Conservation (phyloP, 2,797 vertebrate species). For the Pteronotus mesoamericanus region DNA sequence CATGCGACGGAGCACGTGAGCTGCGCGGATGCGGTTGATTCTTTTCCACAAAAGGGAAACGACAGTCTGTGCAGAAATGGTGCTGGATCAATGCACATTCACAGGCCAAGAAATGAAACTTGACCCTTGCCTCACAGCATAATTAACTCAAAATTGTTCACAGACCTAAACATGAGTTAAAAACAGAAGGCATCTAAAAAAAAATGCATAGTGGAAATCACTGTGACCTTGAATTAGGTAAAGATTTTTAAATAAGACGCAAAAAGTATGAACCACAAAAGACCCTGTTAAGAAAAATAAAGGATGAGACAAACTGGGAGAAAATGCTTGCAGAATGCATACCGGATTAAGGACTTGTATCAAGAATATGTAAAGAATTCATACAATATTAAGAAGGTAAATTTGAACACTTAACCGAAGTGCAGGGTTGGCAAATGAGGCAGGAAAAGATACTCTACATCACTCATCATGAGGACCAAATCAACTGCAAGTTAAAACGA, state of each 20-base stretch:
- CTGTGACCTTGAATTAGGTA: background rate
- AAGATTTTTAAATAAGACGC: background rate
- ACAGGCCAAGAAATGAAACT: background rate
- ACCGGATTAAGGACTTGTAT: background rate
- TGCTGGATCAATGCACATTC: background rate
- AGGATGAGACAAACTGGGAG: background rate
- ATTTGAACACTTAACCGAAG: constrained; percentile 18
- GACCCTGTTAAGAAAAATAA: background rate
- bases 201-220: background rate
- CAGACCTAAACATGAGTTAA: background rate
- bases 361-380: background rate
- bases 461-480: background rate
- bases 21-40: background rate
- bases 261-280: constrained; percentile 3
- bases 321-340: background rate
- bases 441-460: background rate
- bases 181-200: background rate
- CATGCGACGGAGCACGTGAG: background rate
- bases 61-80: background rate
- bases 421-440: background rate
- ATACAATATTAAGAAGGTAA: constrained; percentile 19
- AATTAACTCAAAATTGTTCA: constrained; percentile 22
- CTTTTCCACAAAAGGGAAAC: background rate
- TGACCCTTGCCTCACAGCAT: background rate
- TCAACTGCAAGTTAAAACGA: background rate